phyloP scores from a whole-genome alignment of 2,797 vertebrate species.

The Manis pentadactyla region DNA sequence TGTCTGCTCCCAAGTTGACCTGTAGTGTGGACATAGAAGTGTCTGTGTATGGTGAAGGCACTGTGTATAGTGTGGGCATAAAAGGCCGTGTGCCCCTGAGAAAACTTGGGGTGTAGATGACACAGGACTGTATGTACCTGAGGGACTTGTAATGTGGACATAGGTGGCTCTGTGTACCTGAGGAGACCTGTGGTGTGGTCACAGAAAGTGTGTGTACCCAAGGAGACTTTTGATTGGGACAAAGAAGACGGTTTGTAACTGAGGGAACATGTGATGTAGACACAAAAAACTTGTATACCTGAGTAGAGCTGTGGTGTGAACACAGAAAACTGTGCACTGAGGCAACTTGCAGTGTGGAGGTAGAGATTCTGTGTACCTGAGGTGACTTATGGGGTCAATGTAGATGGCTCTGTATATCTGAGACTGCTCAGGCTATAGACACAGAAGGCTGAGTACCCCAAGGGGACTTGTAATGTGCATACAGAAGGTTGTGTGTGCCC shows the following conservation, averaged over 20 bases:
- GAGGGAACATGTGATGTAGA: not conserved
- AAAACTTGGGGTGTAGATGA: not conserved
- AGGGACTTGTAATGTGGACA: not conserved
- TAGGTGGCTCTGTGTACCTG: too few relatives aligned
- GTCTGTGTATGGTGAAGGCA: not conserved
- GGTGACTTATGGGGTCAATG: too few relatives aligned
- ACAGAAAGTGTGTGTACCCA: too few relatives aligned
- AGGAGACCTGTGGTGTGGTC: too few relatives aligned
- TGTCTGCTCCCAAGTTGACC: not conserved
- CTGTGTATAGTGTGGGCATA: not conserved
- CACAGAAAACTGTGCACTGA: not conserved
- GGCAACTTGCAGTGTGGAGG: not conserved
- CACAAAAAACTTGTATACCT: too few relatives aligned
- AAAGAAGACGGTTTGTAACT: too few relatives aligned
- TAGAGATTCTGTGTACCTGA: not conserved
- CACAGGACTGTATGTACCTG: not conserved
- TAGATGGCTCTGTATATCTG: not conserved
- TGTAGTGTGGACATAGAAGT: not conserved
- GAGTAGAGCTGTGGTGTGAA: too few relatives aligned
- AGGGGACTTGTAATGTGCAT: not conserved
- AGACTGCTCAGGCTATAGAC: not conserved
- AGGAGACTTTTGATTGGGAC: too few relatives aligned
- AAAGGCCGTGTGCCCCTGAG: not conserved
- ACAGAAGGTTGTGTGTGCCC: not conserved
- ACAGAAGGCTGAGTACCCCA: not conserved